Percentiles rank a stretch among this genome's conserved stretches.
These are phyloP conservation scores for Calycopis cecrops DNA, from an alignment of 1,140 invertebrate genomes.

Conservation along the genomic window DNA sequence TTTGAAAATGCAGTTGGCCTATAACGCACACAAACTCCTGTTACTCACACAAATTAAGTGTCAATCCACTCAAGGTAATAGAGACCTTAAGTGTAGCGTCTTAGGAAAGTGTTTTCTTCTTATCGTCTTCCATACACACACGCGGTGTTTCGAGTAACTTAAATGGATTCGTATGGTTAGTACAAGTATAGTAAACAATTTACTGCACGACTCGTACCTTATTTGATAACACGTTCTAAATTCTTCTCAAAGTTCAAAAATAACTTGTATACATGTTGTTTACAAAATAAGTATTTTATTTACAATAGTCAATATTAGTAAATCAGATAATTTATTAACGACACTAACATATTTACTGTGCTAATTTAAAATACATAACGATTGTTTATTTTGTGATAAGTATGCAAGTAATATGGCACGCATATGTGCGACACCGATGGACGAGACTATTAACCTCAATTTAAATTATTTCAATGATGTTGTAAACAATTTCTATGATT, in stretches of 20 bases:
- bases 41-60: slow-evolving; percentile 48
- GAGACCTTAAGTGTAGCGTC: slow-evolving; percentile 26
- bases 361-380: slow-evolving; percentile 8
- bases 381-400: slow-evolving; percentile 11
- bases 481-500: slow-evolving; percentile 63
- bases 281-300: neutral
- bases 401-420: slow-evolving; percentile 47
- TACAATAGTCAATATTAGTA: neutral
- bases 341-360: neutral
- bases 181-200: slow-evolving; percentile 63
- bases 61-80: slow-evolving; percentile 23
- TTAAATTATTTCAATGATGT: slow-evolving; percentile 66
- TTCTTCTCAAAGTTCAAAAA: slow-evolving; percentile 11
- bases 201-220: slow-evolving; percentile 51
- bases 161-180: slow-evolving; percentile 50
- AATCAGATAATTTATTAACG: neutral
- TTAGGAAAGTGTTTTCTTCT: neutral
- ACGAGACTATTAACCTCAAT: slow-evolving; percentile 70
- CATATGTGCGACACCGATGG: slow-evolving; percentile 69
- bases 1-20: slow-evolving; percentile 64
- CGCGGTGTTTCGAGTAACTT: slow-evolving; percentile 43
- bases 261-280: slow-evolving; percentile 13
- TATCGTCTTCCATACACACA: slow-evolving; percentile 18
- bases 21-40: slow-evolving; percentile 52
- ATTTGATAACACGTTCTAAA: slow-evolving; percentile 44